Base-by-base conservation (phyloP, 2,888 invertebrate species). In the Cerceris ruficornis region DNA sequence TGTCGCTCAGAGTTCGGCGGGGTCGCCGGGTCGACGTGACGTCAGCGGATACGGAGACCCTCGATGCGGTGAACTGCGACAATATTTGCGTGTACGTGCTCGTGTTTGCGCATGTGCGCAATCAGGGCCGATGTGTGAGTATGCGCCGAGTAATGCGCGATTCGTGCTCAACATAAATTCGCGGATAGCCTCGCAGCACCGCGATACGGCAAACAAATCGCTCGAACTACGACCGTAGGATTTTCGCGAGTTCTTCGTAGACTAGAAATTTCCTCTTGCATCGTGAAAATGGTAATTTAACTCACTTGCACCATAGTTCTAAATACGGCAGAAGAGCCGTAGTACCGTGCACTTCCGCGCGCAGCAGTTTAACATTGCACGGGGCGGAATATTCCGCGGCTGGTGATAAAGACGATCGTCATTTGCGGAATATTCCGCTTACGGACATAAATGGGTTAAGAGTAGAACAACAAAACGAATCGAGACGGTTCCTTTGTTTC, bases 31-130 rank as follows among this genome's bases (percentile, higher is more conserved):
- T 87, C 88, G 83, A 57, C 65, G 77, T 91, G 91, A 91, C 91
- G 91, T 90, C 89, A 91, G 87, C 91, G 92, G 92, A 92, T 92
- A 88, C 90, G 89, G 86, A 88, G 91, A 91, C 90, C 91, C 90
- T 84, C 72, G 52, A 66, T 46, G 68, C 73, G 65, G 65, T 52
- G 69, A 70, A 76, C 58, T 75, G 61, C 75, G 57, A 60, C 66
- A 62, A 61, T 73, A 67, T 76, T 75, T 60, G 67, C 71, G 65
- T 69, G 67, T 57, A 46, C 42, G 14, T 9, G 15, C 64, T 69
- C 49, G 28, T 4, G 4, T 28, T 28, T 28, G 28, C 28, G 28
- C 1, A 28, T 28, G 28, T 28, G 4, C 4, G 28, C 28, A 28
- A 28, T 28, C 28, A 28, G 28, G 1, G 4, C 17, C 9, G 52